Percentiles rank a stretch among this genome's conserved stretches.
Conservation (phyloP, 2,888 invertebrate species). For the Dasypolia templi region DNA sequence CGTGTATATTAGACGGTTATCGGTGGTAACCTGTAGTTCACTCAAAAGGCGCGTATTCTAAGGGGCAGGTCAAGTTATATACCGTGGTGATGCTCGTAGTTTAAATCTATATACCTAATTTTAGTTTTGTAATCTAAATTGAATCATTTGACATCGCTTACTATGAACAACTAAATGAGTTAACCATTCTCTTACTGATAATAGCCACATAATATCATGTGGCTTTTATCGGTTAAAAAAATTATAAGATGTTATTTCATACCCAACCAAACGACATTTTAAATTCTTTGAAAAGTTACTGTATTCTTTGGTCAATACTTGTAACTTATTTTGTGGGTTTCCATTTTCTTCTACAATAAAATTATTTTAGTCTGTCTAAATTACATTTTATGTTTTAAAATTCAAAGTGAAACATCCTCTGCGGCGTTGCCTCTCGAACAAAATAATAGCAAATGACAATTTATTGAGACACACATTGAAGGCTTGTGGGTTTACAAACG, state of each 20-base stretch:
- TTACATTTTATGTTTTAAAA: not conserved
- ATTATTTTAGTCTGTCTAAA: not conserved
- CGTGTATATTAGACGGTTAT: slow-evolving; percentile 48
- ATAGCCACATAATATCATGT: not conserved
- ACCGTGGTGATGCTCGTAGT: not conserved
- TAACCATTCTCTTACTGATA: not conserved
- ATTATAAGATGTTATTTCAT: not conserved
- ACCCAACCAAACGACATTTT: not conserved
- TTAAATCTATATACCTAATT: not conserved
- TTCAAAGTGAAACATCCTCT: not conserved
- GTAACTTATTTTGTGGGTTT: not conserved
- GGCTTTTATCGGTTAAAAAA: not conserved
- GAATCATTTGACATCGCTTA: not conserved
- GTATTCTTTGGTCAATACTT: not conserved
- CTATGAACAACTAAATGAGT: no score
- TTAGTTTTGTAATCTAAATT: not conserved
- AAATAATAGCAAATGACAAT: slow-evolving; percentile 24
- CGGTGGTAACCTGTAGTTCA: slow-evolving; percentile 54
- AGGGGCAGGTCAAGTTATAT: not conserved
- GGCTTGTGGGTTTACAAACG: slow-evolving; percentile 19
- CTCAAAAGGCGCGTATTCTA: slow-evolving; percentile 54
- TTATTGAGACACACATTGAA: slow-evolving; percentile 21
- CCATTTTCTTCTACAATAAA: not conserved
- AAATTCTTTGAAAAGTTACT: not conserved
- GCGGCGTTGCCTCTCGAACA: not conserved